Evolutionary conservation across 2,113 vertebrate species (phyloP).

Genomic region (Atractosteus spatula): DNA sequence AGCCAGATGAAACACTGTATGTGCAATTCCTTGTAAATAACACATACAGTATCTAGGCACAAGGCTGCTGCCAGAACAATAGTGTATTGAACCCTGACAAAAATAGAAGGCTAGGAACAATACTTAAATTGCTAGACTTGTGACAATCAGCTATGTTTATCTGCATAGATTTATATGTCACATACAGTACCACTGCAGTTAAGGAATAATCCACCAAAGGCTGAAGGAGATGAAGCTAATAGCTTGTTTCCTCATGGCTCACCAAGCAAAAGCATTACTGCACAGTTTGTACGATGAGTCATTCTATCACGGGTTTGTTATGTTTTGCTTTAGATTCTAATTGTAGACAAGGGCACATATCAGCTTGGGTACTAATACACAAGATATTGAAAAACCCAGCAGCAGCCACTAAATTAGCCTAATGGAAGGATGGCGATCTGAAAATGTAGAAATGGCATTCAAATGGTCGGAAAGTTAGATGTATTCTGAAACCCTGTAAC

Average conservation of each 20-base stretch:
- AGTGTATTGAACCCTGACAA: too few relatives aligned
- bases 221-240: slow-evolving; percentile 5
- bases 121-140: not conserved
- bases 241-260: not conserved
- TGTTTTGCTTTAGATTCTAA: not conserved
- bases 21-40: too few relatives aligned
- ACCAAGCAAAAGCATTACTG: not conserved
- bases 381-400: too few relatives aligned
- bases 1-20: too few relatives aligned
- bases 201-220: slow-evolving; percentile 5
- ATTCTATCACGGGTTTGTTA: not conserved
- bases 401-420: too few relatives aligned
- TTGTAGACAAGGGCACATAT: too few relatives aligned
- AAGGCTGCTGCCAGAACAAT: not conserved
- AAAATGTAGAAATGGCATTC: too few relatives aligned
- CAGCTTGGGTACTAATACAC: too few relatives aligned
- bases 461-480: too few relatives aligned
- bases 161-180: not conserved
- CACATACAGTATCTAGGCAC: not conserved
- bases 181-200: not conserved
- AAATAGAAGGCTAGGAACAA: not conserved
- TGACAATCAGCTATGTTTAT: not conserved
- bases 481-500: too few relatives aligned
- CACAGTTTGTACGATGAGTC: not conserved
- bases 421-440: too few relatives aligned